A percentile compares a stretch with the other conserved stretches of the same genome.
phyloP scores from a whole-genome alignment of 2,888 invertebrate genomes.

The Teleiodes luculella region DNA sequence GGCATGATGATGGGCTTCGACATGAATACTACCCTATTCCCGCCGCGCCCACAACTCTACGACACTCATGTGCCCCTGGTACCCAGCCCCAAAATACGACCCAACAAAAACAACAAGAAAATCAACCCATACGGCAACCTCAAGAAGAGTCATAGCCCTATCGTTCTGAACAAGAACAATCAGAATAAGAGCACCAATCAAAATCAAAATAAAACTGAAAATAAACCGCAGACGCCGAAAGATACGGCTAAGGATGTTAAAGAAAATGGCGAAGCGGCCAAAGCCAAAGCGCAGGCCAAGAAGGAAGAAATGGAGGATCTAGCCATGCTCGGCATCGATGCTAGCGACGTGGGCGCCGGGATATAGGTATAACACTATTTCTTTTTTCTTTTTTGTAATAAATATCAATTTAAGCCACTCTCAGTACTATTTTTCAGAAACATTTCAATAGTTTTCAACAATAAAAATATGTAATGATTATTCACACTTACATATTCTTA shows the following conservation, averaged over 20 bases:
- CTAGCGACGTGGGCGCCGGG: conserved; percentile 84
- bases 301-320: conserved; percentile 84
- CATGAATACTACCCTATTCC: conserved; percentile 50
- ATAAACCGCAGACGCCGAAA: conserved; percentile 7
- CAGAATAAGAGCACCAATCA: conserved; percentile 20
- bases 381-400: not conserved
- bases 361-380: conserved; percentile 29
- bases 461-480: too few relatives aligned
- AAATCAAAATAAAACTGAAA: not conserved
- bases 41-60: conserved; percentile 52
- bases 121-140: conserved; percentile 18
- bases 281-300: conserved; percentile 36
- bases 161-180: conserved; percentile 22
- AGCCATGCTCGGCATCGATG: conserved; percentile 92
- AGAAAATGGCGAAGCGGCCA: conserved; percentile 31
- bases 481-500: too few relatives aligned
- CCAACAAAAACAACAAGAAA: conserved; percentile 20
- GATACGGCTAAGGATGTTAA: conserved; percentile 1
- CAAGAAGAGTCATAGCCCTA: conserved; percentile 28
- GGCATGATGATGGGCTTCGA: conserved; percentile 58
- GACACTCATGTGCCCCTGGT: conserved; percentile 61
- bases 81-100: conserved; percentile 33
- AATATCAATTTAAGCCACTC: too few relatives aligned
- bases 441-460: too few relatives aligned
- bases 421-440: too few relatives aligned